A percentile compares a stretch with the other conserved stretches of the same genome.
These are phyloP conservation scores for Euproctis similis DNA, from an alignment of 2,888 invertebrate genomes.

Conservation along the genomic window DNA sequence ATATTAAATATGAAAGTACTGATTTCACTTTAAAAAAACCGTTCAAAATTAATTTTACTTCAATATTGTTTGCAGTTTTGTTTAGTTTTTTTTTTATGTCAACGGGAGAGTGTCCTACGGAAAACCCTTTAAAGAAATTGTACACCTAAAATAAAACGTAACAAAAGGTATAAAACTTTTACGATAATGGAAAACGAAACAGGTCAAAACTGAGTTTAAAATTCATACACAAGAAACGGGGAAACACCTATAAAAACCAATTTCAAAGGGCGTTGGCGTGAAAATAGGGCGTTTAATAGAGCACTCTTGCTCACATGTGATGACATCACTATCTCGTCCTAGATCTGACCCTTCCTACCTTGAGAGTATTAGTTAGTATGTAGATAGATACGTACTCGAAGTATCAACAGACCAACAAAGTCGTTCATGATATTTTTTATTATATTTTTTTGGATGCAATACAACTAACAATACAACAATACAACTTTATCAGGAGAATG, in stretches of 20 bases:
- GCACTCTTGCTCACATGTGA: slow-evolving; percentile 48
- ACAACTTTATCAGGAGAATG: too few species aligned
- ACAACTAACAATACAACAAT: too few species aligned
- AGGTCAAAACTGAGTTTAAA: slow-evolving; percentile 23
- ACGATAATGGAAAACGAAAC: slow-evolving; percentile 25
- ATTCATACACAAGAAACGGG: slow-evolving; percentile 26
- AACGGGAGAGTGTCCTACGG: background rate
- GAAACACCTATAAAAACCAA: slow-evolving; percentile 43
- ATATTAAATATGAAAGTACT: too few species aligned
- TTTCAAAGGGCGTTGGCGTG: slow-evolving; percentile 59
- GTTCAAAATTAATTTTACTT: too few species aligned
- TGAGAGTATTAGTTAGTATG: slow-evolving; percentile 23
- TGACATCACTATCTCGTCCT: slow-evolving; percentile 61
- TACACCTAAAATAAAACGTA: slow-evolving; percentile 11
- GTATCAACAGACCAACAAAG: too few species aligned
- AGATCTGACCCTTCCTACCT: slow-evolving; percentile 50
- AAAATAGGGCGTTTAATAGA: slow-evolving; percentile 58
- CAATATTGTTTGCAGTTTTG: background rate
- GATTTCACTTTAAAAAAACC: too few species aligned
- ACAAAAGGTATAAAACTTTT: slow-evolving; percentile 24
- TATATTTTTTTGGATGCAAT: too few species aligned
- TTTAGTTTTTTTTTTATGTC: slow-evolving; percentile 1
- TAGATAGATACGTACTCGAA: too few species aligned
- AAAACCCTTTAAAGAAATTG: slow-evolving; percentile 9
- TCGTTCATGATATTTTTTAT: too few species aligned